Percentiles rank a stretch among this genome's conserved stretches.
Conservation (phyloP, 2,797 vertebrate species). For the Rhodeus uyekii region DNA sequence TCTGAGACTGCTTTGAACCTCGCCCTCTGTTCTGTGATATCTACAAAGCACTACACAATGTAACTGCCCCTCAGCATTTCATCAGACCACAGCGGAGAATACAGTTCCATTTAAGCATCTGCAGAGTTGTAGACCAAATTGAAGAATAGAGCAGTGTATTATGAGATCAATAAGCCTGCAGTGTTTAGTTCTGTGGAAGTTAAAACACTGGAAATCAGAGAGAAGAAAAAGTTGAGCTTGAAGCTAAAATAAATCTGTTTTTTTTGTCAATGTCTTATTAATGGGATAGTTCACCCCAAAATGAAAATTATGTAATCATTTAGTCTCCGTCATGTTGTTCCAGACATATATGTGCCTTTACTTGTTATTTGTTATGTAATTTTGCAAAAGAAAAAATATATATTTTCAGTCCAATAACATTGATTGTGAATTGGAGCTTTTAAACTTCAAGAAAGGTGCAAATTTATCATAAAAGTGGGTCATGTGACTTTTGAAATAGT, state of each 20-base stretch:
- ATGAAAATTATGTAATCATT: not conserved
- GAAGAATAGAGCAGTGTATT: slow-evolving; percentile 17
- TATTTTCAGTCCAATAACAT: not conserved
- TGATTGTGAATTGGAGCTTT: not conserved
- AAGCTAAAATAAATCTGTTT: slow-evolving; percentile 19
- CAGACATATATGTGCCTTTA: not conserved
- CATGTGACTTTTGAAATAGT: not conserved
- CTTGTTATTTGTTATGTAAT: not conserved
- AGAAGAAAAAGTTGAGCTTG: not conserved
- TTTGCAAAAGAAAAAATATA: not conserved
- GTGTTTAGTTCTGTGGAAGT: not conserved
- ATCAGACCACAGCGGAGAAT: slow-evolving; percentile 3
- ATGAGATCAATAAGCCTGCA: slow-evolving; percentile 12
- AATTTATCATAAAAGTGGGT: not conserved
- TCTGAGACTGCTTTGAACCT: slow-evolving; percentile 16
- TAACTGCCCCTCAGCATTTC: not conserved
- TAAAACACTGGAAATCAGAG: not conserved
- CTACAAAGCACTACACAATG: slow-evolving; percentile 24
- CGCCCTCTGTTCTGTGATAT: slow-evolving; percentile 27
- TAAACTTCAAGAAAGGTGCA: not conserved
- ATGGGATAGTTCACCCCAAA: not conserved
- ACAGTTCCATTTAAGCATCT: slow-evolving; percentile 28
- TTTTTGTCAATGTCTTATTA: not conserved
- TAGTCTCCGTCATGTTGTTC: not conserved
- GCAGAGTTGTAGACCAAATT: slow-evolving; percentile 12